These are phyloP conservation scores for Mythimna impura DNA, from an alignment of 2,888 invertebrate genomes.

Conservation along the genomic window DNA sequence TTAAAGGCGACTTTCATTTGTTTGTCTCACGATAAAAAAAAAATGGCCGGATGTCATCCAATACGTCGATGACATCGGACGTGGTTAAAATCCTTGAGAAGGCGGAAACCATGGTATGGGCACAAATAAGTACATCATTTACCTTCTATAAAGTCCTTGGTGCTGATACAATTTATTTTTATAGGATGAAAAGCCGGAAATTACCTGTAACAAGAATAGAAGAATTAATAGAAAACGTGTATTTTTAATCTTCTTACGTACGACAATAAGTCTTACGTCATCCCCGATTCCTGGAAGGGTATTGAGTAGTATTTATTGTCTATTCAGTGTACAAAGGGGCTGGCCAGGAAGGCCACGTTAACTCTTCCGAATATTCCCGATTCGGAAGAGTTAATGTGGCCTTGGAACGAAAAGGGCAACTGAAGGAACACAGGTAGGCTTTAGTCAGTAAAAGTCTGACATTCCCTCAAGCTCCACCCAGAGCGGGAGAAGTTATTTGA, in stretches of 20 bases:
- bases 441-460: no score
- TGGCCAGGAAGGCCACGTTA: no score
- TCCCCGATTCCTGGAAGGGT: background rate
- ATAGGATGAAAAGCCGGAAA: constrained; percentile 19
- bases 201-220: constrained; percentile 57
- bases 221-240: constrained; percentile 13
- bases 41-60: constrained; percentile 34
- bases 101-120: constrained; percentile 42
- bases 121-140: constrained; percentile 44
- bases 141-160: constrained; percentile 36
- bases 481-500: no score
- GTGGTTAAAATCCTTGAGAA: constrained; percentile 58
- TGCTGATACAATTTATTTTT: constrained; percentile 6
- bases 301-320: background rate
- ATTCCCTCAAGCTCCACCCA: no score
- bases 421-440: no score
- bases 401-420: no score
- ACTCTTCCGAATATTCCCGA: no score
- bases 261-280: background rate
- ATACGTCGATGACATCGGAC: constrained; percentile 35
- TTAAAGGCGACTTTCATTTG: background rate
- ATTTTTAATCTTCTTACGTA: background rate
- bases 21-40: constrained; percentile 14
- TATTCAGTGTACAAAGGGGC: background rate
- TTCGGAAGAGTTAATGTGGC: no score